Base-by-base conservation (phyloP, 2,888 invertebrate genomes). In the Alviniconcha strummeri region DNA sequence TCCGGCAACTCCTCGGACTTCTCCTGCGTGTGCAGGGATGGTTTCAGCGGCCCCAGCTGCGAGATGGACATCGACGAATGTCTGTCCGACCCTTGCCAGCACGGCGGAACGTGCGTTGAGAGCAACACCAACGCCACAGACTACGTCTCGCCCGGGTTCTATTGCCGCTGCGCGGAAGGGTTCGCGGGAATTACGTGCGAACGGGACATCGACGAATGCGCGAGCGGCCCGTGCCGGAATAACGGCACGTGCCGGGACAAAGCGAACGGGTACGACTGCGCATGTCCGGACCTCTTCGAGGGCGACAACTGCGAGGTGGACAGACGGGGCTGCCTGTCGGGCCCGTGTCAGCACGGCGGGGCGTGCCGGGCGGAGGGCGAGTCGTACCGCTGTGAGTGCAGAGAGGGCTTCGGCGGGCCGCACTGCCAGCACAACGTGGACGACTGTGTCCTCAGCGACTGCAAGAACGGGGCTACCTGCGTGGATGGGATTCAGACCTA, bases 141-240 rank as follows among this genome's bases (percentile, higher is more conserved):
- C 54, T 79, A n/a, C 55, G 17, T 36, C 52, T 84, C 84, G 17
- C 84, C 80, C 19, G 85, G 82, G 13, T 90, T 87, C 82, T 80
- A 17, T 9, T 91, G 91, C 83, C 13, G 75, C 1, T 91, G 91
- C 86, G 54, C 81, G 74, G 77, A 86, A 19, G 91, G 90, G 0
- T 90, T 81, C 83, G 83, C 79, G 9, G 91, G 89, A 9, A 67
- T 36, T 4, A 85, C 77, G 57, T 89, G 89, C 81, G 83, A 84
- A 13, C 82, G 52, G 6, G 97, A 98, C 94, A 97, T 98, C 89
- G 96, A 98, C 94, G 98, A 98, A 93, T 98, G 98, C 92, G 94
- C 95, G 1, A 80, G 85, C 36, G 77, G 86, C 67, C 89, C 89
- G 1, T 90, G 88, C 81, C 75, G 75, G 19, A 82, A 86, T 77